A percentile compares a stretch with the other conserved stretches of the same genome.
Evolutionary conservation across 2,888 invertebrate genomes (phyloP).

Genomic region (Mesorhabditis sp.): DNA sequence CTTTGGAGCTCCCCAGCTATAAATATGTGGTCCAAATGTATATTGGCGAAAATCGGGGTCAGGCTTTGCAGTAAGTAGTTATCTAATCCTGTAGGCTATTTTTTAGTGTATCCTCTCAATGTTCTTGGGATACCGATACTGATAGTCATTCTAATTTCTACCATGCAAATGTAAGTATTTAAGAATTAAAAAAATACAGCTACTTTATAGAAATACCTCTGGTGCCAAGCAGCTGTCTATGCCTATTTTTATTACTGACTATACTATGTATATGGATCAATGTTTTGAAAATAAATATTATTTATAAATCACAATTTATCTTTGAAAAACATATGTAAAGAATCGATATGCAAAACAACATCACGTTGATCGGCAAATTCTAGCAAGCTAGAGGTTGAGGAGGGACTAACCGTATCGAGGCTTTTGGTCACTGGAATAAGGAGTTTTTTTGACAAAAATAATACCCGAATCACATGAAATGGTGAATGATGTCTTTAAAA

Average conservation of each 20-base stretch:
- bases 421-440: too few relatives aligned
- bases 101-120: constrained; percentile 16
- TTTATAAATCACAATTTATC: background rate
- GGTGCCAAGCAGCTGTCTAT: constrained; percentile 15
- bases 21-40: constrained; percentile 17
- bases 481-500: background rate
- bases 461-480: background rate
- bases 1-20: constrained; percentile 12
- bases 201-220: constrained; percentile 13
- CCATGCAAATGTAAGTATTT: constrained; percentile 12
- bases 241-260: constrained; percentile 17
- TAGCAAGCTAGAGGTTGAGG: too few relatives aligned
- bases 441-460: background rate
- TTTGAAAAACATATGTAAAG: too few relatives aligned
- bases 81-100: background rate
- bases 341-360: too few relatives aligned
- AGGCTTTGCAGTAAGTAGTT: background rate
- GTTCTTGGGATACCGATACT: constrained; percentile 17
- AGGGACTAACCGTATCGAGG: too few relatives aligned
- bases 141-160: constrained; percentile 11
- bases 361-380: too few relatives aligned
- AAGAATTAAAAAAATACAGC: background rate
- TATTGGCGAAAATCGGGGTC: constrained; percentile 16
- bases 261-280: background rate
- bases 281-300: background rate